Evolutionary conservation across 2,888 invertebrate species (phyloP).

Genomic region (Craniophora ligustri): DNA sequence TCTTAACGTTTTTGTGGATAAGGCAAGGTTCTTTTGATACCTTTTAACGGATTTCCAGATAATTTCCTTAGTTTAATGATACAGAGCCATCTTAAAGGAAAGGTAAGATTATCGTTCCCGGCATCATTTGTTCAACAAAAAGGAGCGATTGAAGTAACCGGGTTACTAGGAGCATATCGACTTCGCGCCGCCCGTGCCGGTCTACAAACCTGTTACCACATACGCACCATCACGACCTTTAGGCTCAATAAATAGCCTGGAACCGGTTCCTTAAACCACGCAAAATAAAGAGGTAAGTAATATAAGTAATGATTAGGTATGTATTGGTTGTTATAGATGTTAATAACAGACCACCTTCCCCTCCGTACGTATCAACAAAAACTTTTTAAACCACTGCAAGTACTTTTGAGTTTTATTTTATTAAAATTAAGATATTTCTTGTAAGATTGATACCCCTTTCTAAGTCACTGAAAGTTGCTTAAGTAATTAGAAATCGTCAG

Average conservation of each 20-base stretch:
- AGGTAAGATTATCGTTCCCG: neutral
- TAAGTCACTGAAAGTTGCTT: no score
- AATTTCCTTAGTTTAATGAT: neutral
- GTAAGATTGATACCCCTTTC: no score
- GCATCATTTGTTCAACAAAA: slow-evolving; percentile 12
- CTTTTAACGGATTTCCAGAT: neutral
- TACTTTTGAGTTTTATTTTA: no score
- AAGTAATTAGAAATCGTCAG: no score
- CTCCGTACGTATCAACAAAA: neutral
- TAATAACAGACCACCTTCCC: neutral
- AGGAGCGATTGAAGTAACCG: slow-evolving; percentile 13
- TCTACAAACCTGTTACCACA: slow-evolving; percentile 37
- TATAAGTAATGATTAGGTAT: no score
- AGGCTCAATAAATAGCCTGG: slow-evolving; percentile 30
- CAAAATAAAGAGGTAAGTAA: slow-evolving; percentile 2
- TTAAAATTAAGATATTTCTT: no score
- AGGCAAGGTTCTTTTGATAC: slow-evolving; percentile 18
- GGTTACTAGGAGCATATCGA: slow-evolving; percentile 32
- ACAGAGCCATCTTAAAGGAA: slow-evolving; percentile 1
- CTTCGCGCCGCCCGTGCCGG: slow-evolving; percentile 17
- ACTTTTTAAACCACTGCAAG: neutral
- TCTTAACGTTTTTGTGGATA: slow-evolving; percentile 19
- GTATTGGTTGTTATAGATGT: neutral
- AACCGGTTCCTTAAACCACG: slow-evolving; percentile 17
- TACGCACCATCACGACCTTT: slow-evolving; percentile 42